These are phyloP conservation scores for Ageneiosus marmoratus DNA, from an alignment of 2,113 vertebrate genomes.

Conservation along the genomic window DNA sequence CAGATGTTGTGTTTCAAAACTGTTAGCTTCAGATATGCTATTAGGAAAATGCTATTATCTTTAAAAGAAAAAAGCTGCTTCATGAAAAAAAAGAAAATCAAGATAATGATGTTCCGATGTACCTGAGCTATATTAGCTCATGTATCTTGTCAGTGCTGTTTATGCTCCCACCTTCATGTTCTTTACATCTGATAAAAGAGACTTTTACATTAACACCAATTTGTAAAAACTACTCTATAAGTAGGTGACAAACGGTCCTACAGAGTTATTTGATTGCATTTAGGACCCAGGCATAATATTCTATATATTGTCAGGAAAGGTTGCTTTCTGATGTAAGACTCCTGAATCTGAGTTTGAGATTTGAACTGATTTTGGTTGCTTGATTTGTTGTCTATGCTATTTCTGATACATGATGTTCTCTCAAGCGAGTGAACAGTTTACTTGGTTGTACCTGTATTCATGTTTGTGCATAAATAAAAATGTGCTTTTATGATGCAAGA, in stretches of 20 bases:
- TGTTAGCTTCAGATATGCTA: not conserved
- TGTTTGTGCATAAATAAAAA: not conserved
- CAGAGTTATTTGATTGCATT: not conserved
- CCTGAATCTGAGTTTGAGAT: not conserved
- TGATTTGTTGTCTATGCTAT: not conserved
- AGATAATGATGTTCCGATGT: not conserved
- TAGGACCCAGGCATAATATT: not conserved
- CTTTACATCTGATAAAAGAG: not conserved
- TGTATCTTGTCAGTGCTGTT: not conserved
- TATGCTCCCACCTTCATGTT: not conserved
- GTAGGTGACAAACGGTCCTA: not conserved
- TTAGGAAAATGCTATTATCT: not conserved
- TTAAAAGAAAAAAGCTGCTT: not conserved
- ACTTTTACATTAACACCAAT: not conserved
- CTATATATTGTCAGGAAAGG: not conserved
- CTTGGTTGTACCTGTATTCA: too few species aligned
- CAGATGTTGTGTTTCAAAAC: not conserved
- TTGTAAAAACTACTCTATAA: not conserved
- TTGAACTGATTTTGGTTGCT: not conserved
- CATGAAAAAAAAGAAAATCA: not conserved
- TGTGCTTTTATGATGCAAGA: not conserved
- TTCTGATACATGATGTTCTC: not conserved
- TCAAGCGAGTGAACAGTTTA: not conserved
- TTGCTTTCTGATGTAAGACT: not conserved
- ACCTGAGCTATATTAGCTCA: not conserved